Evolutionary conservation across 2,797 vertebrate genomes (phyloP), one percentile per base, ranked within the genome.

Genomic region (Enteromius fasciolatus): DNA sequence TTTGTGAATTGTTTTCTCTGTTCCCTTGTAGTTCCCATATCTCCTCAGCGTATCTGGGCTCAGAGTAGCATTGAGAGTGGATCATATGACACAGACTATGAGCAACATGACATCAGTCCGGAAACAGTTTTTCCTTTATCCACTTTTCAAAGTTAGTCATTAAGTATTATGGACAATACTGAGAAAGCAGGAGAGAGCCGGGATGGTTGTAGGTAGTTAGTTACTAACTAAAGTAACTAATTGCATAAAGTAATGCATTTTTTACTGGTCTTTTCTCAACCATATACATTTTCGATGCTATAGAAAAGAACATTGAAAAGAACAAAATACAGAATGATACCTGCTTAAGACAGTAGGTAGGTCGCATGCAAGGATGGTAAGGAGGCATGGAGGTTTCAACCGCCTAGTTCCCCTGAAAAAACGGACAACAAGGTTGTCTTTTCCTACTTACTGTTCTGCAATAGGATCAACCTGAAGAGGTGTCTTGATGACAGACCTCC

Each of bases 91-190:
- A 89, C 93, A 83, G 93, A 94, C 85, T 92, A 90, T 87, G 94
- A 93, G 84, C 88, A 87, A 79, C 89, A 68, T 83, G 91, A 91
- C 28, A 69, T 84, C 11, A 85, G 78, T 79, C 82, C 36, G 80
- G 88, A 91, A 14, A 44, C 89, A 0, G 80, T 87, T 85, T 80
- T 83, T 78, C 33, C 84, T 83, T 84, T 95, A 46, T 92, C 92
- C 18, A 95, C 93, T 66, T 95, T 94, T 87, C 88, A 81, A 61
- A 95, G 94, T 94, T 87, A 93, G 93, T 84, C 14, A 67, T 36
- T 77, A 83, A 33, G 52, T 57, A 61, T 46, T 77, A 63, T 28
- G 46, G 28, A 79, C 1, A n/a, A 14, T 66, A 10, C 72, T 36
- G 73, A 48, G 25, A 12, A 48, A 59, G 74, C 72, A 28, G 44